Evolutionary conservation across 2,888 invertebrate genomes (phyloP).

Genomic region (Ditylenchus weischeri): DNA sequence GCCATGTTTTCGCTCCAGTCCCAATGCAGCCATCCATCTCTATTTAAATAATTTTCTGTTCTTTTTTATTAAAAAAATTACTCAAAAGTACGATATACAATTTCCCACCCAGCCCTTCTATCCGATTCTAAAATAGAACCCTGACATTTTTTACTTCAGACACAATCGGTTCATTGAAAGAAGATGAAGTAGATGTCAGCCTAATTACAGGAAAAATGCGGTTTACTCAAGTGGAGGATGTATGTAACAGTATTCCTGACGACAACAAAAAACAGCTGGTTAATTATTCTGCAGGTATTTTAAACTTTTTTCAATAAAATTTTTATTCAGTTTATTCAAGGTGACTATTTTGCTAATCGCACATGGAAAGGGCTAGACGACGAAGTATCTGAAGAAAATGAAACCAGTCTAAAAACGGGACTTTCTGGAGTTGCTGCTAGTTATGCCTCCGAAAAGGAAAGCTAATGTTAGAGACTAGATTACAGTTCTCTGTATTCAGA

Average conservation of each 20-base stretch:
- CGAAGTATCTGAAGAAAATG: constrained; percentile 67
- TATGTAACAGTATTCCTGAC: constrained; percentile 12
- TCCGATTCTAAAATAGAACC: too few species aligned
- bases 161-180: constrained; percentile 36
- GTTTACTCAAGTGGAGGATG: constrained; percentile 13
- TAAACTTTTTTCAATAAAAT: too few species aligned
- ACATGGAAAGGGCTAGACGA: constrained; percentile 84
- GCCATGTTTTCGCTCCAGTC: too few species aligned
- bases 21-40: too few species aligned
- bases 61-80: too few species aligned
- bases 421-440: constrained; percentile 5
- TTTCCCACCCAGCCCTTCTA: too few species aligned
- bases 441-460: constrained; percentile 4
- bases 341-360: constrained; percentile 69
- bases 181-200: constrained; percentile 47
- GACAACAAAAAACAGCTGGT: constrained; percentile 30
- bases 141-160: constrained; percentile 19
- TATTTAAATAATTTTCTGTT: too few species aligned
- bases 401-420: constrained; percentile 61
- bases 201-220: constrained; percentile 53
- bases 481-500: too few species aligned
- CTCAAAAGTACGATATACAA: too few species aligned
- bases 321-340: constrained; percentile 50
- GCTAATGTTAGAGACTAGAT: too few species aligned
- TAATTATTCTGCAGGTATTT: constrained; percentile 34